A percentile compares a stretch with the other conserved stretches of the same genome.
These are phyloP conservation scores for Turnix velox DNA, from an alignment of 2,113 vertebrate genomes.

Conservation along the genomic window DNA sequence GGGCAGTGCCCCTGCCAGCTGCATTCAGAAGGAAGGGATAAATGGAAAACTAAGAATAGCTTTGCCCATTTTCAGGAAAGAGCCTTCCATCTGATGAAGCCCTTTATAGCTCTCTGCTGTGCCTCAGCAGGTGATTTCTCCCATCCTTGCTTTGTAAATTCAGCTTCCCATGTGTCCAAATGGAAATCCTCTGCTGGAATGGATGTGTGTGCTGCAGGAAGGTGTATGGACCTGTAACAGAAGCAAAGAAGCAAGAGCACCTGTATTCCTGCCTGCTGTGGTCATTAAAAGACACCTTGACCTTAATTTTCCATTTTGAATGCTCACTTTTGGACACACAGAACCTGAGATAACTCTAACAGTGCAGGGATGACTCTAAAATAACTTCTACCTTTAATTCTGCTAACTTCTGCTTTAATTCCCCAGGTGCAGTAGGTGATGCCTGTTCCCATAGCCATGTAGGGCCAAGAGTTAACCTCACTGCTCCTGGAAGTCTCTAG, in stretches of 20 bases:
- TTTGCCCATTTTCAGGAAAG: constrained; percentile 13
- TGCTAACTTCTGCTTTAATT: background rate
- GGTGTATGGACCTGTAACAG: background rate
- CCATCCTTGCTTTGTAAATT: background rate
- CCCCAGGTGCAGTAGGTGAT: background rate
- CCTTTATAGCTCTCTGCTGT: background rate
- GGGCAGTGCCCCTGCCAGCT: background rate
- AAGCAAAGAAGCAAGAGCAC: background rate
- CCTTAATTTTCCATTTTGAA: background rate
- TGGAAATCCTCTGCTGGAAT: background rate
- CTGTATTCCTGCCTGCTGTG: background rate
- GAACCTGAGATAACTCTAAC: background rate
- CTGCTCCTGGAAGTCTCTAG: background rate
- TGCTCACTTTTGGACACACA: fast-evolving
- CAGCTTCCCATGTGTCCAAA: background rate
- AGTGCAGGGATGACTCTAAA: background rate
- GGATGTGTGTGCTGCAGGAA: background rate
- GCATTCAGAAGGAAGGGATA: background rate
- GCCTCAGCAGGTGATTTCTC: background rate
- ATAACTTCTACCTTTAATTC: background rate
- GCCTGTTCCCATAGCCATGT: background rate
- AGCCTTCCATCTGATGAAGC: background rate
- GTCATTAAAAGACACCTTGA: background rate
- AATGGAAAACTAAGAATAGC: constrained; percentile 55
- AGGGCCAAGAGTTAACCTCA: background rate